Base-by-base conservation (phyloP, 2,888 invertebrate genomes). In the Epsilonema sp. region DNA sequence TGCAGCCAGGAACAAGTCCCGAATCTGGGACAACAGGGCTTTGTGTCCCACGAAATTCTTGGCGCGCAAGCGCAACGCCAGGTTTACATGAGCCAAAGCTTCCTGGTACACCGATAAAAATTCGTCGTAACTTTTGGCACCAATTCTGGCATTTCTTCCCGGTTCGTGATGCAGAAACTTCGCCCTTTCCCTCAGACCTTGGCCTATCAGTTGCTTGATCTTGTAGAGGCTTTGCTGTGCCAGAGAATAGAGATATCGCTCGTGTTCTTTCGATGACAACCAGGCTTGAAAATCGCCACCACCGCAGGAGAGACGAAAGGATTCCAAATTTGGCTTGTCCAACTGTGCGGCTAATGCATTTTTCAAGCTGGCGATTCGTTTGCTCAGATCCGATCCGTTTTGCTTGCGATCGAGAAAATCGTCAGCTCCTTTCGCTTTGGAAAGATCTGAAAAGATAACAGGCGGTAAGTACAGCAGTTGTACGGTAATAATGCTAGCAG, bases 141-240 rank as follows among this genome's bases (percentile, higher is more conserved):
- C 31, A 16, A 16, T 16, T 31, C 8, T 8, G 31, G 31, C 16
- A 31, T 31, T 13, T 8, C 31, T 31, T 16, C 31, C 31, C 16
- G 31, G 31, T 31, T 13, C 31, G 8, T 31, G 11, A 31, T 16
- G 11, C 31, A 16, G 11, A 31, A 31, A 31, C 16, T n/a, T n/a
- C 8, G 31, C 31, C 16, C 31, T 31, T 8, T 31, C 31, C 16
- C 31, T 31, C 8, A 31, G 16, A 16, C 21, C 31, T n/a, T 23
- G 8, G 31, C 37, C 44, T 11, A 48, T 47, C n/a, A 48, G 36
- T 45, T 48, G 48, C 24, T 48, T 48, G 19, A 48, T 4, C 37
- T 48, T 48, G 39, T 48, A 46, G 39, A 36, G 26, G 5, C 44
- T 4, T 11, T 46, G 31, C n/a, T 21, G 46, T 4, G 46, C 42